Evolutionary conservation across 2,113 vertebrate genomes (phyloP).

Genomic region (Sardina pilchardus): DNA sequence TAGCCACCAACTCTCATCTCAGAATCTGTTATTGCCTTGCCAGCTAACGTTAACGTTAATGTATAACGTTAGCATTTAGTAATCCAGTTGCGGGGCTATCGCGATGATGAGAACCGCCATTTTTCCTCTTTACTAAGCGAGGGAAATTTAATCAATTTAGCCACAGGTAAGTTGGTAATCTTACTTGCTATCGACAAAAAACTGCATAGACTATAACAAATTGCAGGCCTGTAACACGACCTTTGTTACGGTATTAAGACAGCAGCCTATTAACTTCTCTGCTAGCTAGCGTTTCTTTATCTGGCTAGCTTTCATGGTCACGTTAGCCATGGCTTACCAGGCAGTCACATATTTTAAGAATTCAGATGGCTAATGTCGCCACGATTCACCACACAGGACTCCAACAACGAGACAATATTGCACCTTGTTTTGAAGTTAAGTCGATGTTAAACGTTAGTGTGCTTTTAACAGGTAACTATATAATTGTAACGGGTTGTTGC

Average conservation of each 20-base stretch:
- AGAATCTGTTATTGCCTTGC: conserved; percentile 18
- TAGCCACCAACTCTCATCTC: background rate
- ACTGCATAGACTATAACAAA: background rate
- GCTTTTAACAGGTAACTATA: background rate
- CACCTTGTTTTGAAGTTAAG: background rate
- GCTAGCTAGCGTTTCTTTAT: background rate
- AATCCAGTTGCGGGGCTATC: conserved; percentile 13
- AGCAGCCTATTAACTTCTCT: background rate
- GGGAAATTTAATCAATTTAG: conserved; percentile 40
- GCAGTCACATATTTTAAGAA: background rate
- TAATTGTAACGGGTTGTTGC: background rate
- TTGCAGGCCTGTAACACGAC: background rate
- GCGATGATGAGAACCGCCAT: conserved; percentile 40
- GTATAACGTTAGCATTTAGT: background rate
- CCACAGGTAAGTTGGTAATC: background rate
- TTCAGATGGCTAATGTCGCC: background rate
- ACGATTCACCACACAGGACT: background rate
- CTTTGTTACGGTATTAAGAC: background rate
- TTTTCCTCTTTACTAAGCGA: conserved; percentile 38
- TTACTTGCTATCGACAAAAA: background rate
- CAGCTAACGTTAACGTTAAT: conserved; percentile 34
- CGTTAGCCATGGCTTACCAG: background rate
- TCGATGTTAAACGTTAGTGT: background rate
- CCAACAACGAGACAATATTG: background rate
- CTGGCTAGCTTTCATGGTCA: background rate